Percentiles rank a stretch among this genome's conserved stretches.
Conservation (phyloP, 2,113 vertebrate species). For the Nyctereutes procyonoides region DNA sequence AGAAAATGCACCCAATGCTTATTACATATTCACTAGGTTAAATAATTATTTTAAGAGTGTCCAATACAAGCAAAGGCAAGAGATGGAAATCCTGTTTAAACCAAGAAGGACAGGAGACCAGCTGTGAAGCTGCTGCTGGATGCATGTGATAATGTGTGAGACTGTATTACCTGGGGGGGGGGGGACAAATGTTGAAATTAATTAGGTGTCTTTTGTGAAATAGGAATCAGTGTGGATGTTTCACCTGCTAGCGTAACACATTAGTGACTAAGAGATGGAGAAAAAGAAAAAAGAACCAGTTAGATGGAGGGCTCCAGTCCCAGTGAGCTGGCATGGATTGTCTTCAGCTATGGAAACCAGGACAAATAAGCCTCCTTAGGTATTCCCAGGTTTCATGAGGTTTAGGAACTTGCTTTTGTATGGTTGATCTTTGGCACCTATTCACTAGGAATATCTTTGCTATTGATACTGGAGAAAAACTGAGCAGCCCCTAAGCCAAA, state of each 20-base stretch:
- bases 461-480: neutral
- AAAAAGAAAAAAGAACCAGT: neutral
- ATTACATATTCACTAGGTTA: neutral
- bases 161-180: no score
- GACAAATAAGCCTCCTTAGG: neutral
- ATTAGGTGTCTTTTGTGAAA: conserved; percentile 17
- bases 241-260: neutral
- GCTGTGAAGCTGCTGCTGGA: neutral
- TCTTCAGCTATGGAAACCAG: neutral
- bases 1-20: neutral
- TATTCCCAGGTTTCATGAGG: neutral
- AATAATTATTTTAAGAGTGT: neutral
- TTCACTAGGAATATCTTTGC: neutral
- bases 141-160: neutral
- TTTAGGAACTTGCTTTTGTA: neutral
- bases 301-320: neutral
- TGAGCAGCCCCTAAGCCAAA: neutral
- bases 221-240: neutral
- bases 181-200: neutral
- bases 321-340: neutral
- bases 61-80: neutral
- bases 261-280: neutral
- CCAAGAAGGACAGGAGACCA: neutral
- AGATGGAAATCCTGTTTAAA: neutral
- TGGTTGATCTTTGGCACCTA: neutral